These are phyloP conservation scores for Seriola dumerili DNA, from an alignment of 2,113 vertebrate genomes.

Conservation along the genomic window DNA sequence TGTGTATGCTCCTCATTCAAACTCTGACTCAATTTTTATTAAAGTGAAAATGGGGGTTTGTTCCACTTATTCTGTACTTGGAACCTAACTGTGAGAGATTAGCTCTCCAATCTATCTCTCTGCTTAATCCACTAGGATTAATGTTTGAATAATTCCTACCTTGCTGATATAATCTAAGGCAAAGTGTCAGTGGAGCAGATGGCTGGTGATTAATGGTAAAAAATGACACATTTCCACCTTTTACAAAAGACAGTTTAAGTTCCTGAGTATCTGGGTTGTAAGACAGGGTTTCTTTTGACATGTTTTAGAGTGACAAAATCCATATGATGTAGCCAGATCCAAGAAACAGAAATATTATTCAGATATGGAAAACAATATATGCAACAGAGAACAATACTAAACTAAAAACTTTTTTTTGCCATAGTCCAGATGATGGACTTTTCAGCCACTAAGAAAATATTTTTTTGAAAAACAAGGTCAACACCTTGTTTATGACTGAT, in stretches of 20 bases:
- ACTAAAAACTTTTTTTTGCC: background rate
- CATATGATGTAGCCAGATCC: background rate
- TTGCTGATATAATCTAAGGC: slow-evolving; percentile 70
- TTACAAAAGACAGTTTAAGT: background rate
- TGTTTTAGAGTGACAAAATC: background rate
- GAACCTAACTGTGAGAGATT: slow-evolving; percentile 47
- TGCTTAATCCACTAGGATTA: slow-evolving; percentile 81
- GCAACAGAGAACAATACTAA: background rate
- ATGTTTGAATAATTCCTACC: slow-evolving; percentile 70
- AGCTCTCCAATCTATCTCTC: slow-evolving; percentile 59
- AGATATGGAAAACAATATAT: background rate
- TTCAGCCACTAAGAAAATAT: too few relatives aligned
- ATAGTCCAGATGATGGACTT: background rate
- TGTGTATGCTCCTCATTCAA: background rate
- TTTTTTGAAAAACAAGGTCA: background rate
- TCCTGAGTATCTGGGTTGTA: background rate
- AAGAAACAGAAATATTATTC: background rate
- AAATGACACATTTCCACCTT: slow-evolving; percentile 30
- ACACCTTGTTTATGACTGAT: background rate
- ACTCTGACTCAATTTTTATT: background rate
- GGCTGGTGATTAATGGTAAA: slow-evolving; percentile 64
- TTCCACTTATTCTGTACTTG: slow-evolving; percentile 2
- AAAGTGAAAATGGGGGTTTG: background rate
- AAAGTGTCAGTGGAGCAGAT: slow-evolving; percentile 76
- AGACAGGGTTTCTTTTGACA: background rate